Percentiles rank a stretch among this genome's conserved stretches.
Evolutionary conservation across 2,113 vertebrate genomes (phyloP).

Genomic region (Atlantisia rogersi): DNA sequence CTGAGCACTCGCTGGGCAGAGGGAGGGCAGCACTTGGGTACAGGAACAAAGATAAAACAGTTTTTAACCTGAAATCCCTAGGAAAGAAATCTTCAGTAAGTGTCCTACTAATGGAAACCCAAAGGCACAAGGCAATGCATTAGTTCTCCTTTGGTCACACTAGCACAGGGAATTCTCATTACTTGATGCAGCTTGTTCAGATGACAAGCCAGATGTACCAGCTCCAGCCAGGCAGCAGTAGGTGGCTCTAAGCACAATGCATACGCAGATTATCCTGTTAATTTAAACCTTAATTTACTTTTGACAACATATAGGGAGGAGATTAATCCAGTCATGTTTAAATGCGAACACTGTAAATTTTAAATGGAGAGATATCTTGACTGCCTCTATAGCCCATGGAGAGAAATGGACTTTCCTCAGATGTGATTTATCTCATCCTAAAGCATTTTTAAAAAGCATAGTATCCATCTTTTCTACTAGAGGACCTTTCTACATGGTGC

Average conservation of each 20-base stretch:
- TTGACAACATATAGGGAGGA: background rate
- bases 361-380: background rate
- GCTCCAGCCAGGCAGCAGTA: background rate
- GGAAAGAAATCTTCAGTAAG: background rate
- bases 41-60: background rate
- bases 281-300: background rate
- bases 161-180: background rate
- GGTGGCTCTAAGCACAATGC: background rate
- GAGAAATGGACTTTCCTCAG: background rate
- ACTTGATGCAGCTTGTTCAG: background rate
- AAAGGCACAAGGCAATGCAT: background rate
- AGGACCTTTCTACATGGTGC: background rate
- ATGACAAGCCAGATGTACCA: background rate
- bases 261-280: background rate
- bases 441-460: background rate
- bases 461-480: background rate
- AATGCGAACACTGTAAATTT: background rate
- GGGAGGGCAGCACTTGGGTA: background rate
- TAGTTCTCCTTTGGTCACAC: background rate
- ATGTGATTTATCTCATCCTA: background rate
- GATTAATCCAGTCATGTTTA: background rate
- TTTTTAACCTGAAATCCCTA: background rate
- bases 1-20: accelerated
- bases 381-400: background rate
- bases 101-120: background rate